phyloP scores from a whole-genome alignment of 2,797 vertebrate species.

The Etheostoma perlongum region DNA sequence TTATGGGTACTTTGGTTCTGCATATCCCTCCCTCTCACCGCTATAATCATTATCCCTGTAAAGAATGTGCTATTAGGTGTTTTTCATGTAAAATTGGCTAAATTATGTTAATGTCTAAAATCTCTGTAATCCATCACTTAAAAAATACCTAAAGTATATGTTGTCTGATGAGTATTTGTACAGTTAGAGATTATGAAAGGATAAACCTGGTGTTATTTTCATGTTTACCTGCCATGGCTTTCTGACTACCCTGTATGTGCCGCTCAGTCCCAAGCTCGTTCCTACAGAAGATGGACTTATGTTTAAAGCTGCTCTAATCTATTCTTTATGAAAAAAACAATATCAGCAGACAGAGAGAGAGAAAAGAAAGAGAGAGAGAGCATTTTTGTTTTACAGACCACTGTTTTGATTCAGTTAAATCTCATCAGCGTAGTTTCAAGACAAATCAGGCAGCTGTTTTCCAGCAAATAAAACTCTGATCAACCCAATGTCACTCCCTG shows the following conservation, averaged over 20 bases:
- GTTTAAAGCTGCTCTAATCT: conserved; percentile 2
- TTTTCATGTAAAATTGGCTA: conserved; percentile 42
- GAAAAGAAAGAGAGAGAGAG: too few relatives aligned
- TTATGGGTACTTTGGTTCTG: conserved; percentile 37
- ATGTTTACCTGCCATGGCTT: neutral
- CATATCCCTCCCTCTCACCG: conserved; percentile 25
- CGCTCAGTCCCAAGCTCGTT: neutral
- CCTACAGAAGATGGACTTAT: neutral
- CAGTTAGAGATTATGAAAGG: conserved; percentile 6
- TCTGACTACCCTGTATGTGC: neutral
- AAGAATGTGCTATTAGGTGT: conserved; percentile 33
- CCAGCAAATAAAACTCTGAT: conserved; percentile 26
- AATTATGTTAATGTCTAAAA: conserved; percentile 39
- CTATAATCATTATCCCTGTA: conserved; percentile 39
- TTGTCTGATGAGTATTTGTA: conserved; percentile 9
- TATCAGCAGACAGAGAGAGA: neutral
- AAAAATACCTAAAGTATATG: conserved; percentile 11
- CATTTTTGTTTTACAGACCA: neutral
- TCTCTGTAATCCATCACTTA: conserved; percentile 14
- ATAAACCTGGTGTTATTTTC: neutral
- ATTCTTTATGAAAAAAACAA: neutral
- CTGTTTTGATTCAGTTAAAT: conserved; percentile 22
- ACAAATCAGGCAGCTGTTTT: conserved; percentile 23
- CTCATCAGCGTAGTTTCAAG: conserved; percentile 15
- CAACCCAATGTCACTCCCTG: conserved; percentile 6